Base-by-base conservation (phyloP, 2,888 invertebrate species). In the Thecocarcelia acutangulata region DNA sequence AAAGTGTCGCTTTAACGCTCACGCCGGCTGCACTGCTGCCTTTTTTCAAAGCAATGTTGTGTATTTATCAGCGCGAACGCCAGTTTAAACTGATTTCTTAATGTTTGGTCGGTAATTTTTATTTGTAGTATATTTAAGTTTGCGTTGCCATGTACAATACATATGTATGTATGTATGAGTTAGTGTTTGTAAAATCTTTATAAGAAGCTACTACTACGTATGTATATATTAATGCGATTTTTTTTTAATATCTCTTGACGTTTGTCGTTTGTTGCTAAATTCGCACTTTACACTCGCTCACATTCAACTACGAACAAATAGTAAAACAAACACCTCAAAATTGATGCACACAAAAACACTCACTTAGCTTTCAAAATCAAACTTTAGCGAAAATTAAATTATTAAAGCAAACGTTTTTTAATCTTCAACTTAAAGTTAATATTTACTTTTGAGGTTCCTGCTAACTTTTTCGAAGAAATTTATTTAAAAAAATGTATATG, bases 271-370 rank as follows among this genome's bases (percentile, higher is more conserved):
- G 81, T 80, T 78, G 83, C 85, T 84, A 84, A 86, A 86, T 88
- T 88, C 87, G 88, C 87, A 88, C 88, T 88, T 88, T 88, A 88
- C 87, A 88, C 88, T 88, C 73, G 52, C 50, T 88, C 73, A 58
- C 50, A 73, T 66, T 66, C 59, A 64, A 42, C 48, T 63, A 72
- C 61, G 69, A 59, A 66, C 61, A 75, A 80, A 81, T 52, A 72
- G 66, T 72, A 63, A 72, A 68, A 78, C 56, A 75, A 69, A 70
- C 61, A 69, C 19, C 28, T 59, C 48, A 66, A 58, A 19, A 19
- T 42, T 28, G 11, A 12, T 46, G 3, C 8, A 12, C 33, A 56
- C 12, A 44, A 2, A 50, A 2, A 50, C 42, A 28, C 24, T 17
- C 24, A 19, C 50, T 17, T 48, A 21, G n/a, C n/a, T n/a, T n/a